phyloP scores from a whole-genome alignment of 2,113 vertebrate species.

The Oreochromis tanganicae region DNA sequence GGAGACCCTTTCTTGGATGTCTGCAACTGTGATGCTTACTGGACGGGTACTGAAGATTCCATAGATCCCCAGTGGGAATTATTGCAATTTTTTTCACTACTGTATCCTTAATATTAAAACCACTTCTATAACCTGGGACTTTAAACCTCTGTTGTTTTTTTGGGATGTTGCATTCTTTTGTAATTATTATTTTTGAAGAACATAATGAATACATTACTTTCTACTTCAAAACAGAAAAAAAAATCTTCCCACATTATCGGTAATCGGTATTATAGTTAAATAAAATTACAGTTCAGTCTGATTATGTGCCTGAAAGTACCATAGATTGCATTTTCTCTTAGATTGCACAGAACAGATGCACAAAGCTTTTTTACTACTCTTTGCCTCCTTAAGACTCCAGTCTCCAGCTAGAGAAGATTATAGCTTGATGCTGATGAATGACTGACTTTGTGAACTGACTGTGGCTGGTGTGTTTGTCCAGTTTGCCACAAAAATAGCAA shows the following conservation, averaged over 20 bases:
- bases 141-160: neutral
- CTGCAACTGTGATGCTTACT: neutral
- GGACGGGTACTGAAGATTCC: neutral
- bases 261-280: neutral
- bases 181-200: neutral
- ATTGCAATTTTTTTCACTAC: neutral
- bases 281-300: neutral
- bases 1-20: neutral
- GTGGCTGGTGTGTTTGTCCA: neutral
- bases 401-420: neutral
- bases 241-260: neutral
- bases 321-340: neutral
- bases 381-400: neutral
- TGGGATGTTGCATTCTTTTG: neutral
- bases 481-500: neutral
- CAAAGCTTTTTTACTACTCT: neutral
- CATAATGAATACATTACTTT: neutral
- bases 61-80: neutral
- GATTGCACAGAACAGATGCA: neutral
- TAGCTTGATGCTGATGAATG: neutral
- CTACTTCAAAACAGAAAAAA: neutral
- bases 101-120: neutral
- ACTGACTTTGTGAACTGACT: neutral
- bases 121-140: neutral
- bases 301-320: neutral